A percentile compares a stretch with the other conserved stretches of the same genome.
Conservation (phyloP, 2,888 invertebrate genomes). For the Linnaemya vulpina region DNA sequence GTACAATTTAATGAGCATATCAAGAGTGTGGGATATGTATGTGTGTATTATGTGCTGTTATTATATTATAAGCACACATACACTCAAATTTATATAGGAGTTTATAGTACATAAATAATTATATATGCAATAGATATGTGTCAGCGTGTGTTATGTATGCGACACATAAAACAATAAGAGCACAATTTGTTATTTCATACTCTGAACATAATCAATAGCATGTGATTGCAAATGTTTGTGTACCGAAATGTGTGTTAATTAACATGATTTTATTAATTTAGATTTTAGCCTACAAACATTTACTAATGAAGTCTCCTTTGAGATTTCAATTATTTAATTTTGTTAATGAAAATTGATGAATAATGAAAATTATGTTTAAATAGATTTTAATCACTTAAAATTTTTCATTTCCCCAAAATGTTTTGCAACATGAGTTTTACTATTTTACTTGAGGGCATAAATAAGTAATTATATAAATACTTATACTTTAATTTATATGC, state of each 20-base stretch:
- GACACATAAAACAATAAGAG: constrained; percentile 3
- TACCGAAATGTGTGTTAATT: constrained; percentile 15
- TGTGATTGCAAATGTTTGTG: neutral
- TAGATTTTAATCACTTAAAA: constrained; percentile 33
- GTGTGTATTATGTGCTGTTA: too few relatives aligned
- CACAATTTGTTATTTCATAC: constrained; percentile 6
- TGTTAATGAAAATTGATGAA: constrained; percentile 31
- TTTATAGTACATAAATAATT: too few relatives aligned
- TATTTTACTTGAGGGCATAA: neutral
- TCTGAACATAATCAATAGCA: neutral
- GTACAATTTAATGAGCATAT: neutral
- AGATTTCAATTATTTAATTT: constrained; percentile 20
- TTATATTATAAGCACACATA: too few relatives aligned
- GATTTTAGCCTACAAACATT: constrained; percentile 55
- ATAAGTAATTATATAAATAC: neutral
- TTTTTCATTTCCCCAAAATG: neutral
- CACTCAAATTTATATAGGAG: too few relatives aligned
- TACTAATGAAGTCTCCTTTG: constrained; percentile 53
- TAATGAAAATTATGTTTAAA: constrained; percentile 27
- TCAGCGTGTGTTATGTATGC: neutral
- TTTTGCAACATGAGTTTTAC: neutral
- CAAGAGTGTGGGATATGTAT: neutral
- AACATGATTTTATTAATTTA: constrained; percentile 55
- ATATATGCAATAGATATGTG: too few relatives aligned
- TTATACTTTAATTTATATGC: neutral